Conservation (phyloP, 2,113 vertebrate genomes). For the Jacana jacana region DNA sequence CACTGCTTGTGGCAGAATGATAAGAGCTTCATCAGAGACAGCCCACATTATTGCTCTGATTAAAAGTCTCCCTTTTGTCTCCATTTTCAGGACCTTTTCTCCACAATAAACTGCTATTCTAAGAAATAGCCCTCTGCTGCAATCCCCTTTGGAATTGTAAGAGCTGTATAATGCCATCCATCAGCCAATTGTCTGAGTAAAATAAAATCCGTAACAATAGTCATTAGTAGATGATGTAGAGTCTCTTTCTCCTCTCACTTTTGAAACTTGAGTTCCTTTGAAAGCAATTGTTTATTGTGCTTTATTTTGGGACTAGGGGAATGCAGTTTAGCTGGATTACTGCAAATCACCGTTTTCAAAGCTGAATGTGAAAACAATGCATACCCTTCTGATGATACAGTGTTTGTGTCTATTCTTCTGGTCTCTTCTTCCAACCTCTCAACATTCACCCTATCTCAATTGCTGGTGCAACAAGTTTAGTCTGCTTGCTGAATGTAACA, state of each 20-base stretch:
- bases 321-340: not conserved
- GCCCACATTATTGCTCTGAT: not conserved
- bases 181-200: not conserved
- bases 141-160: not conserved
- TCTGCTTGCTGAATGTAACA: rapidly evolving
- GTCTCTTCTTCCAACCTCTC: not conserved
- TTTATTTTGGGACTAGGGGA: not conserved
- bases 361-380: not conserved
- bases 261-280: slow-evolving; percentile 3
- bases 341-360: not conserved
- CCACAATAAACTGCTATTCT: not conserved
- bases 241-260: not conserved
- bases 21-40: slow-evolving; percentile 32
- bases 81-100: slow-evolving; percentile 17
- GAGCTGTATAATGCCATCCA: not conserved
- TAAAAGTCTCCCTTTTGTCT: slow-evolving; percentile 40
- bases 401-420: not conserved
- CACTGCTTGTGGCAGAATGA: not conserved
- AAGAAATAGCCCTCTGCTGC: not conserved
- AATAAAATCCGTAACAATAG: not conserved
- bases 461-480: not conserved
- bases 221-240: not conserved
- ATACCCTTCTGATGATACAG: not conserved
- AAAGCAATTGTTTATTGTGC: not conserved
- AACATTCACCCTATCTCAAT: not conserved